phyloP scores from a whole-genome alignment of 2,888 invertebrate genomes.

The Harpalus rufipes region DNA sequence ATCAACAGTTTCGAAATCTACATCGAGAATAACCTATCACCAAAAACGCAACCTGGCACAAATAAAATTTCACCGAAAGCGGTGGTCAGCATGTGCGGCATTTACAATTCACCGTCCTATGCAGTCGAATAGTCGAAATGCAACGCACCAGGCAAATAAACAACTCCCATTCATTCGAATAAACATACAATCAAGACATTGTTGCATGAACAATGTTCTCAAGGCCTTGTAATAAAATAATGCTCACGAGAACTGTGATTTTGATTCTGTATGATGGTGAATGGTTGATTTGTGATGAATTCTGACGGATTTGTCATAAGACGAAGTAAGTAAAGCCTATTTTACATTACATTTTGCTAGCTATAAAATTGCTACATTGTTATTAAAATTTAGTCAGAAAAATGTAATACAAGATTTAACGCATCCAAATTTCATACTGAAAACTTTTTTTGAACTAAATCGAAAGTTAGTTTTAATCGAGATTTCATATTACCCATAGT shows the following conservation, averaged over 20 bases:
- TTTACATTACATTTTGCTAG: too few relatives aligned
- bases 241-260: constrained; percentile 1
- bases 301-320: too few relatives aligned
- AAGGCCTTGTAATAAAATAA: constrained; percentile 32
- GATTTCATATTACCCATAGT: too few relatives aligned
- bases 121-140: neutral
- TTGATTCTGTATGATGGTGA: neutral
- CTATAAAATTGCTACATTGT: too few relatives aligned
- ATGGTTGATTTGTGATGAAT: neutral
- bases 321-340: too few relatives aligned
- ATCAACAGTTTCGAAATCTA: too few relatives aligned
- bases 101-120: neutral
- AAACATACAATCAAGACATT: constrained; percentile 42
- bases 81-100: neutral
- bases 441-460: too few relatives aligned
- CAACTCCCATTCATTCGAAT: constrained; percentile 2
- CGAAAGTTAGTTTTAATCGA: too few relatives aligned
- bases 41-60: neutral
- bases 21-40: neutral
- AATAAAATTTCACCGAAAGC: neutral
- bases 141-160: neutral
- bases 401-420: too few relatives aligned
- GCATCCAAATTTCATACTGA: too few relatives aligned
- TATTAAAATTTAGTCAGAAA: too few relatives aligned
- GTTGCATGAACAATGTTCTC: constrained; percentile 22